phyloP scores from a whole-genome alignment of 2,113 vertebrate genomes.

The Aplodontia rufa region DNA sequence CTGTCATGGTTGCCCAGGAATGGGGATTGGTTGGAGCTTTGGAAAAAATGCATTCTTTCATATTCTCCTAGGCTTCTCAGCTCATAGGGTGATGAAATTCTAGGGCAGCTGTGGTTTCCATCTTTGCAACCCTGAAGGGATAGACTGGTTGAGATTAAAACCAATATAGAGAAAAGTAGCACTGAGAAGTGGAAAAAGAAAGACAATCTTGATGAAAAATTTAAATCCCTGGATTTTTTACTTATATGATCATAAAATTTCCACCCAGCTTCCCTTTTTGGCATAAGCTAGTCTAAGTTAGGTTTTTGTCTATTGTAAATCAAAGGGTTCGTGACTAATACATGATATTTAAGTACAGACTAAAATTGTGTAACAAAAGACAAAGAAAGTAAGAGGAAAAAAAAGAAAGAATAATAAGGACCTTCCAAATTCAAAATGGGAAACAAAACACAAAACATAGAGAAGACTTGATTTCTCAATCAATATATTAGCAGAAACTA shows the following conservation, averaged over 20 bases:
- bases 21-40: neutral
- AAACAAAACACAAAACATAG: neutral
- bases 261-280: neutral
- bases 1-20: neutral
- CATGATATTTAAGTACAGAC: neutral
- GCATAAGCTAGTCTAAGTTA: neutral
- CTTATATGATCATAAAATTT: neutral
- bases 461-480: constrained; percentile 10
- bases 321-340: constrained; percentile 34
- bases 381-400: neutral
- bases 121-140: neutral
- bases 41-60: neutral
- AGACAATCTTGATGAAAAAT: neutral
- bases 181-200: neutral
- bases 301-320: constrained; percentile 21
- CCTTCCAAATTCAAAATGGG: neutral
- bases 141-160: neutral
- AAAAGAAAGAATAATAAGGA: neutral
- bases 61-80: neutral
- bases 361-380: constrained; percentile 16
- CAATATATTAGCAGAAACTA: neutral
- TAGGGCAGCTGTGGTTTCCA: neutral
- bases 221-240: neutral
- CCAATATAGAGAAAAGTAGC: neutral
- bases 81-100: neutral